Evolutionary conservation across 2,888 invertebrate species (phyloP).

Genomic region (Drosophila kuntzei): DNA sequence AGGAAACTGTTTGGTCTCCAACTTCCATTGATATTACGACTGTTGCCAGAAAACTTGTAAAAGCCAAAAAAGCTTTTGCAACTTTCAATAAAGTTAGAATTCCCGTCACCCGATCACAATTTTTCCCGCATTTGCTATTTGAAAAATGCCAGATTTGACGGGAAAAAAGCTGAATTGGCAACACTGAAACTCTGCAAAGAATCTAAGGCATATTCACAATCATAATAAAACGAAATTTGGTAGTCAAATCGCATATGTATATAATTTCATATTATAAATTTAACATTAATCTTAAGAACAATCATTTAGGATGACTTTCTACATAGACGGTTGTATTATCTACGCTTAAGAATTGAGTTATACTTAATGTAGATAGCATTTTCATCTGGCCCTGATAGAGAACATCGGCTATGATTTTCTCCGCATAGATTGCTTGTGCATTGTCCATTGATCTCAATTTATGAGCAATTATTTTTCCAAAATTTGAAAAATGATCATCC

Average conservation of each 20-base stretch:
- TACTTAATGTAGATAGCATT: slow-evolving; percentile 75
- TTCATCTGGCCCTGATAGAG: slow-evolving; percentile 85
- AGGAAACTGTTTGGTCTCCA: too few species aligned
- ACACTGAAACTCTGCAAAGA: background rate
- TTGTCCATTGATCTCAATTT: slow-evolving; percentile 84
- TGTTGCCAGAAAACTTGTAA: too few species aligned
- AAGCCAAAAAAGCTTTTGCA: too few species aligned
- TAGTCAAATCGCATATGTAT: slow-evolving; percentile 34
- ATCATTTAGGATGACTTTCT: slow-evolving; percentile 73
- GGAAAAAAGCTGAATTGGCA: too few species aligned
- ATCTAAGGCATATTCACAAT: background rate
- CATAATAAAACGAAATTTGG: slow-evolving; percentile 5
- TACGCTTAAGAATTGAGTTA: slow-evolving; percentile 73
- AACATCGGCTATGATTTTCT: slow-evolving; percentile 84
- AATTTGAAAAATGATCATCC: slow-evolving; percentile 83
- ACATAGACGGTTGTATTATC: slow-evolving; percentile 70
- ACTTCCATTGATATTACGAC: too few species aligned
- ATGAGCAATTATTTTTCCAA: slow-evolving; percentile 84
- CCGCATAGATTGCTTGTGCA: slow-evolving; percentile 83
- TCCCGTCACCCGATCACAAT: too few species aligned
- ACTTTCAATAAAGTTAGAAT: too few species aligned
- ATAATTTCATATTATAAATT: slow-evolving; percentile 48
- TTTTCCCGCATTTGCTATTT: too few species aligned
- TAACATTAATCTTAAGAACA: slow-evolving; percentile 34
- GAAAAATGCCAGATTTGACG: too few species aligned